Evolutionary conservation across 2,888 invertebrate genomes (phyloP), one percentile per base, ranked within the genome.

Genomic region (Agrochola lychnidis): DNA sequence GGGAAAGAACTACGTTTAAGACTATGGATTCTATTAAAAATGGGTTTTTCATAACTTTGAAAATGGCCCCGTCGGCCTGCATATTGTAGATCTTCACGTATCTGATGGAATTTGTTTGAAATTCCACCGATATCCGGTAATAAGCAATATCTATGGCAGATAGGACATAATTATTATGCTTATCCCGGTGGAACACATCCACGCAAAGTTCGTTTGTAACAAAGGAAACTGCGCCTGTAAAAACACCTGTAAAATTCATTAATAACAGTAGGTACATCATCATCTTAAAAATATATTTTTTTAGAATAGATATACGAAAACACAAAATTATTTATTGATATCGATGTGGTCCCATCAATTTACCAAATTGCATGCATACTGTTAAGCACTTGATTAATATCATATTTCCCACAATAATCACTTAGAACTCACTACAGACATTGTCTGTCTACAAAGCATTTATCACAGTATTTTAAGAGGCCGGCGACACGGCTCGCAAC

Each of bases 341-440:
- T 56, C 36, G 14, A 36, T 73, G 25, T 63, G 4, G n/a, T 25
- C n/a, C n/a, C 16, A 45, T 45, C 36, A 53, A 66, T 74, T 70
- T 30, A 68, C 12, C 19, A n/a, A 71, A 59, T 19, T 68, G 68
- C 68, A 64, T 48, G 14, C 42, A 19, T 25, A 36, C 68, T 53
- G 78, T 45, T 72, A 72, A 22, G 36, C 61, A 66, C 48, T n/a
- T 69, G 40, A 71, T 40, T 45, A n/a, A 66, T 78, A 64, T 42
- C 9, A 56, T 14, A 70, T 59, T 71, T 66, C n/a, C 56, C 68
- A 4, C 30, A 51, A 66, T 4, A 40, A 70, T 67, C 25, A 48
- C 9, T 56, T 57, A 45, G 5, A 67, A 40, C 57, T 51, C 42
- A 48, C n/a, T n/a, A n/a, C n/a, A n/a, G n/a, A n/a, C n/a, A n/a